Evolutionary conservation across 1,140 invertebrate species (phyloP).

Genomic region (Drosophila azteca): DNA sequence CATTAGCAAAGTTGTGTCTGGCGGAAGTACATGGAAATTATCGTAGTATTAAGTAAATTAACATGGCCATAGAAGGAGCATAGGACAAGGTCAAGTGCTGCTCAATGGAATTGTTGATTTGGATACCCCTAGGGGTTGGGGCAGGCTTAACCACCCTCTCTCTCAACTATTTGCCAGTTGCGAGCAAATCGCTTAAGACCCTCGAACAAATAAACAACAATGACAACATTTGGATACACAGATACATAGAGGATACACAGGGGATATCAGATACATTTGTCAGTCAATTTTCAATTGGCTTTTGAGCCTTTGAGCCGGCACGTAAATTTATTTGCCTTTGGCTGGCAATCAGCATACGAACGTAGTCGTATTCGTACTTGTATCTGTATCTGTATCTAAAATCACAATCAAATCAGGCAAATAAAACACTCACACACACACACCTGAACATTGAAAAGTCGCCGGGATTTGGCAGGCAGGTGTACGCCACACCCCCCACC

Average conservation of each 20-base stretch:
- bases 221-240: constrained; percentile 1
- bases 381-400: constrained; percentile 35
- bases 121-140: not conserved
- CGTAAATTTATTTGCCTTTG: constrained; percentile 74
- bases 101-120: constrained; percentile 15
- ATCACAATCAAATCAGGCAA: constrained; percentile 58
- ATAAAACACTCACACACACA: constrained; percentile 14
- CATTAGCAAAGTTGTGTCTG: constrained; percentile 29
- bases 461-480: constrained; percentile 30
- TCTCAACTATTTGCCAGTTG: constrained; percentile 20
- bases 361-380: constrained; percentile 7
- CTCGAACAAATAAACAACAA: constrained; percentile 20
- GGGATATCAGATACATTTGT: constrained; percentile 60
- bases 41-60: constrained; percentile 14
- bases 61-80: not conserved
- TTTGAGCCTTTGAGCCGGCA: constrained; percentile 73
- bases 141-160: constrained; percentile 3
- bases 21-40: not conserved
- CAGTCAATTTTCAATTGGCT: constrained; percentile 69
- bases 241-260: no score
- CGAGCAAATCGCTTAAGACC: constrained; percentile 45
- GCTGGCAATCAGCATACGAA: constrained; percentile 46
- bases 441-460: constrained; percentile 61
- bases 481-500: constrained; percentile 14
- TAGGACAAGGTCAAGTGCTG: constrained; percentile 28